Conservation (phyloP, 2,888 invertebrate species). For the Calameuta pallipes region DNA sequence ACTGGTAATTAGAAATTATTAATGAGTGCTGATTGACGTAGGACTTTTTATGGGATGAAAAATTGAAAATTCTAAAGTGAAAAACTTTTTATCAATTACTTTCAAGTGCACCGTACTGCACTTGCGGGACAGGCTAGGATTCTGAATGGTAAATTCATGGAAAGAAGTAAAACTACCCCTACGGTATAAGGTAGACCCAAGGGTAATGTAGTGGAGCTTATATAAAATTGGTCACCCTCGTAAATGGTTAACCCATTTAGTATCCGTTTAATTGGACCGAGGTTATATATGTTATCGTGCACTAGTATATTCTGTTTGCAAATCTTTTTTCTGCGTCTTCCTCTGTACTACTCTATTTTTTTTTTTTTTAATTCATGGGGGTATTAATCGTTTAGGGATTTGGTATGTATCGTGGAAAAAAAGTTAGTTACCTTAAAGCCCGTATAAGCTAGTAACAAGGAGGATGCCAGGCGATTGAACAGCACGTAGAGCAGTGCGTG, state of each 20-base stretch:
- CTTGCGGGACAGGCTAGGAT: neutral
- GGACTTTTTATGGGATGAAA: neutral
- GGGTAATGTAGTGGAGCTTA: neutral
- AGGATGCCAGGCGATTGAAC: neutral
- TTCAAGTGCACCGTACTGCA: neutral
- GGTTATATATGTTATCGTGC: neutral
- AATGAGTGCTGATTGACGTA: neutral
- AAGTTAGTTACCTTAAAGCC: neutral
- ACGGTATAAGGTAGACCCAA: neutral
- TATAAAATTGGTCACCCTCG: neutral
- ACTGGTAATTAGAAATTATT: neutral
- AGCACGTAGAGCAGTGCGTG: neutral
- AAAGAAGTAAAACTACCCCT: neutral
- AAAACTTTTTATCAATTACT: neutral
- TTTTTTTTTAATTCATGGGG: neutral
- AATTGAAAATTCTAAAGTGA: neutral
- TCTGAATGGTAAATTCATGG: neutral
- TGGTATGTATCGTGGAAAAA: neutral
- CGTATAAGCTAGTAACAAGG: neutral
- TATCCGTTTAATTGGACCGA: neutral
- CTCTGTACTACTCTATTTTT: too few species aligned
- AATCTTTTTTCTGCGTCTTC: neutral
- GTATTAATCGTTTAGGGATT: neutral
- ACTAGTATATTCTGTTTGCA: neutral
- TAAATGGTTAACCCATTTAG: neutral